phyloP scores from a whole-genome alignment of 2,797 vertebrate species.

The Gadopsis marmoratus region DNA sequence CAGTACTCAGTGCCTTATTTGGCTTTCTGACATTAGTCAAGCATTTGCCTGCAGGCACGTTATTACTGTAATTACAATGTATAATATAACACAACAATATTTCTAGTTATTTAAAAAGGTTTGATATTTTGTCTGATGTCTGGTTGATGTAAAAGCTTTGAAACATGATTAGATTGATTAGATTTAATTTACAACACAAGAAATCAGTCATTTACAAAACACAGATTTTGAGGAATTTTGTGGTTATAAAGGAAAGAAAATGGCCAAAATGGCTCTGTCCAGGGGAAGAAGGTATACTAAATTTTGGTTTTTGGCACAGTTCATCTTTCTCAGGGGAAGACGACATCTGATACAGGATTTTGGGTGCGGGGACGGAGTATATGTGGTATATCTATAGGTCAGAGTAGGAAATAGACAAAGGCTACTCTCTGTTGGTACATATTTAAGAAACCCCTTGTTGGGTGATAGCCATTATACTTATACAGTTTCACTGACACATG shows the following conservation, averaged over 20 bases:
- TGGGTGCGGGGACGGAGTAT: not conserved
- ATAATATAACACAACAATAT: not conserved
- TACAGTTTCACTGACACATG: slow-evolving; percentile 5
- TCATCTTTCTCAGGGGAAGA: slow-evolving; percentile 23
- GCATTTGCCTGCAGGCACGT: slow-evolving; percentile 21
- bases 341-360: slow-evolving; percentile 32
- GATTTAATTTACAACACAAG: not conserved
- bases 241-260: slow-evolving; percentile 22
- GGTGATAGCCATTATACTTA: not conserved
- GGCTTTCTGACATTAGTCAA: slow-evolving; percentile 14
- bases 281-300: slow-evolving; percentile 34
- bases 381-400: slow-evolving; percentile 25
- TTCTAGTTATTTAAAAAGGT: not conserved
- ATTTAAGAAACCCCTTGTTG: slow-evolving; percentile 4
- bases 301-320: slow-evolving; percentile 28
- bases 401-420: not conserved
- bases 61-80: not conserved
- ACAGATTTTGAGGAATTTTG: slow-evolving; percentile 38
- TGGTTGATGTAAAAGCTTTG: not conserved
- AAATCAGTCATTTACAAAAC: not conserved
- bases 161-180: not conserved
- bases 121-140: not conserved
- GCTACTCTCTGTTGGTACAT: slow-evolving; percentile 15
- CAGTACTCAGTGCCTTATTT: slow-evolving; percentile 16
- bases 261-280: slow-evolving; percentile 30